phyloP scores from a whole-genome alignment of 1,140 invertebrate genomes.

The Ceratina japonica region DNA sequence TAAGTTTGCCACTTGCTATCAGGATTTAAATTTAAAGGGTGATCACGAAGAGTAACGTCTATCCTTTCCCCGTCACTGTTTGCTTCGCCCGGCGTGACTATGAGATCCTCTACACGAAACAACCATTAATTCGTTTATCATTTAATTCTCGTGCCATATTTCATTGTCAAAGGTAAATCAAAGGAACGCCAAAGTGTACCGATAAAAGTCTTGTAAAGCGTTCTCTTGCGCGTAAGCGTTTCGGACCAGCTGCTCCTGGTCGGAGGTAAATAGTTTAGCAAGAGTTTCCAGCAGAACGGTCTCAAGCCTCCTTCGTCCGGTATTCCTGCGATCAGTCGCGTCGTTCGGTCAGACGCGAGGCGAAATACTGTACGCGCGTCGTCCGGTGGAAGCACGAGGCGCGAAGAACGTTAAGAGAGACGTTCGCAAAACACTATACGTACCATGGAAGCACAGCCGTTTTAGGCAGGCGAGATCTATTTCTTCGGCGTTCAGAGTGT shows the following conservation, averaged over 20 bases:
- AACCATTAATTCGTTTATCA: conserved; percentile 13
- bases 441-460: conserved; percentile 89
- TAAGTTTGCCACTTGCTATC: conserved; percentile 95
- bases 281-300: conserved; percentile 89
- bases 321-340: conserved; percentile 82
- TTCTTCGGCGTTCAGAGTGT: conserved; percentile 83
- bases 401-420: conserved; percentile 41
- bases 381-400: conserved; percentile 29
- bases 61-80: conserved; percentile 79
- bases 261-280: conserved; percentile 90
- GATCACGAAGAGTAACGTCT: conserved; percentile 84
- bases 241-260: conserved; percentile 83
- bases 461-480: conserved; percentile 84
- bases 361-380: not conserved
- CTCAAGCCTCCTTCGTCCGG: conserved; percentile 89
- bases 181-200: conserved; percentile 79
- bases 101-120: conserved; percentile 86
- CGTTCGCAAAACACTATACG: conserved; percentile 52
- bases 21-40: conserved; percentile 96
- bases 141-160: not conserved
- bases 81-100: conserved; percentile 86
- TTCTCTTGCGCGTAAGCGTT: conserved; percentile 85
- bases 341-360: not conserved
- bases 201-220: conserved; percentile 91
- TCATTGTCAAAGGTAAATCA: not conserved